Conservation (phyloP, 2,888 invertebrate genomes). For the Flexamia atlantica region DNA sequence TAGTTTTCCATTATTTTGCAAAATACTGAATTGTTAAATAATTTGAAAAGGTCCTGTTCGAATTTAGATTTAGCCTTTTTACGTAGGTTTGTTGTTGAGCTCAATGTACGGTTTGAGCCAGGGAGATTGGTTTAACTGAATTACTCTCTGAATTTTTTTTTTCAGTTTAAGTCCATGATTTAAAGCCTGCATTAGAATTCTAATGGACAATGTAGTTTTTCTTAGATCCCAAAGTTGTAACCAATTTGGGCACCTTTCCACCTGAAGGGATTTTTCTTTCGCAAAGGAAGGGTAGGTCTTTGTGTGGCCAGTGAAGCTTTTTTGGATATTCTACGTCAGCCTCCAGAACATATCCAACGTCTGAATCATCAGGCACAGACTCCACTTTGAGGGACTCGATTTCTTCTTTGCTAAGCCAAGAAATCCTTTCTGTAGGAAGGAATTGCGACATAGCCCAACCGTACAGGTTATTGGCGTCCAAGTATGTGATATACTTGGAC, state of each 20-base stretch:
- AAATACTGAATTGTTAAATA: slow-evolving; percentile 45
- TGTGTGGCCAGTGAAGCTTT: slow-evolving; percentile 45
- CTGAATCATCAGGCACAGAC: slow-evolving; percentile 47
- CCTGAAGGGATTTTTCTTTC: slow-evolving; percentile 52
- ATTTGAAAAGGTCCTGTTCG: slow-evolving; percentile 70
- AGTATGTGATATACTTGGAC: slow-evolving; percentile 62
- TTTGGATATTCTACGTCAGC: slow-evolving; percentile 62
- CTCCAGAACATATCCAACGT: slow-evolving; percentile 62
- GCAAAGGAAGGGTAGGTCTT: slow-evolving; percentile 61
- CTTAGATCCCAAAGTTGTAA: slow-evolving; percentile 54
- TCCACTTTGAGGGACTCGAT: slow-evolving; percentile 66
- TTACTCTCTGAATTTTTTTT: slow-evolving; percentile 69
- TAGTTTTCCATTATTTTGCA: slow-evolving; percentile 48
- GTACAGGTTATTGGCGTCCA: slow-evolving; percentile 67
- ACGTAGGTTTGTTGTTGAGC: slow-evolving; percentile 65
- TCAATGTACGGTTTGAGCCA: slow-evolving; percentile 71
- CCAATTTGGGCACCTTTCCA: slow-evolving; percentile 51
- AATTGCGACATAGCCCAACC: slow-evolving; percentile 67
- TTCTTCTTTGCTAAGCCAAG: slow-evolving; percentile 69
- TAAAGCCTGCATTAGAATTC: slow-evolving; percentile 44
- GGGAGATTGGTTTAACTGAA: slow-evolving; percentile 71
- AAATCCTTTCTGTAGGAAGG: slow-evolving; percentile 71
- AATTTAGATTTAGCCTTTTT: slow-evolving; percentile 71
- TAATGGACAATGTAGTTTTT: slow-evolving; percentile 59
- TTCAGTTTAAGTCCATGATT: slow-evolving; percentile 69